These are phyloP conservation scores for Hyppa rectilinea DNA, from an alignment of 2,888 invertebrate genomes.

Conservation along the genomic window DNA sequence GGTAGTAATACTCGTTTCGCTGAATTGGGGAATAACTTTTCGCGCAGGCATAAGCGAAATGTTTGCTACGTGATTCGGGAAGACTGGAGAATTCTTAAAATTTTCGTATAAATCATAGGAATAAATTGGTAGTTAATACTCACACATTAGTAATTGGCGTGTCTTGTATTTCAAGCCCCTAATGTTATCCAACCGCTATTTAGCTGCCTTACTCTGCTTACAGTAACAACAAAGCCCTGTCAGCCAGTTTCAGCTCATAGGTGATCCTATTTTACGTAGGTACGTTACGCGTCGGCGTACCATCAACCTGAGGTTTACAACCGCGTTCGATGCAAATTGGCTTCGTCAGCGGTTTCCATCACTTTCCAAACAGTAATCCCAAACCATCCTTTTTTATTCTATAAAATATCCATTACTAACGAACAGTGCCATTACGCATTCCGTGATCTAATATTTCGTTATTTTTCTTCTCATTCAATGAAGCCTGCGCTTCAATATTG, in stretches of 20 bases:
- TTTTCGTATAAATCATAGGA: not conserved
- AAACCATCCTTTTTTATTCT: constrained; percentile 22
- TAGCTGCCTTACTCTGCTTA: constrained; percentile 5
- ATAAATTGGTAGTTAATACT: not conserved
- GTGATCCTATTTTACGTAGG: constrained; percentile 50
- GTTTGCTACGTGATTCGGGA: constrained; percentile 12
- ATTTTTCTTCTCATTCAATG: constrained; percentile 39
- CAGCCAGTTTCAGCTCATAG: constrained; percentile 32
- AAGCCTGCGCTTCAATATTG: constrained; percentile 28
- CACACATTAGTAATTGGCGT: not conserved
- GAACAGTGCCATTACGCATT: constrained; percentile 47
- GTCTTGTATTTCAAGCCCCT: not conserved
- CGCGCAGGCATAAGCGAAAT: not conserved
- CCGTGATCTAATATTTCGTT: constrained; percentile 29
- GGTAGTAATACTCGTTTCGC: constrained; percentile 24
- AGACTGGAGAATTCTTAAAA: not conserved
- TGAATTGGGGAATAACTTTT: constrained; percentile 28
- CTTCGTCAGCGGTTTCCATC: constrained; percentile 53
- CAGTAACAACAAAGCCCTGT: constrained; percentile 23
- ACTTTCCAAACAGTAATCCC: constrained; percentile 43
- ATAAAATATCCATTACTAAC: constrained; percentile 41
- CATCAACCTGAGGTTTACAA: constrained; percentile 49
- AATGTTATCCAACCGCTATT: not conserved
- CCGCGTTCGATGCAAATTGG: constrained; percentile 54
- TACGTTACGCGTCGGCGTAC: constrained; percentile 45